These are phyloP conservation scores for Pogonomyrmex barbatus DNA, from an alignment of 1,140 invertebrate genomes.

Conservation along the genomic window DNA sequence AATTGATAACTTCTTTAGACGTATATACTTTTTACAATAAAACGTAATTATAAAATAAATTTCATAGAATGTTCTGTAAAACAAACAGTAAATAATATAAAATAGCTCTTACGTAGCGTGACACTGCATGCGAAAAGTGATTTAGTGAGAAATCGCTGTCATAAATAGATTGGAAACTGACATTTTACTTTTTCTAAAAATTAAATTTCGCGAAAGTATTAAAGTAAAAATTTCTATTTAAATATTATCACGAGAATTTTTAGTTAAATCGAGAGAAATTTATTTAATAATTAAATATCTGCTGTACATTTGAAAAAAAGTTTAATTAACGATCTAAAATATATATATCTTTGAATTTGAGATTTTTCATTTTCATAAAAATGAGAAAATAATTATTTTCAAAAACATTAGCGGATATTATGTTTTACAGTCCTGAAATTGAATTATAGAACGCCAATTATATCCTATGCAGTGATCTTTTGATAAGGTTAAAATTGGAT, in stretches of 20 bases:
- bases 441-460: neutral
- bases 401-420: neutral
- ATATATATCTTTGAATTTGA: neutral
- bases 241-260: neutral
- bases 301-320: neutral
- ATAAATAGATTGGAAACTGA: conserved; percentile 32
- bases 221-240: conserved; percentile 7
- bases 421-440: neutral
- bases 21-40: conserved; percentile 6
- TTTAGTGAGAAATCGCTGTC: conserved; percentile 9
- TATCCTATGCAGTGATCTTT: neutral
- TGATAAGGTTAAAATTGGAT: neutral
- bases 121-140: conserved; percentile 6
- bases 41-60: conserved; percentile 36
- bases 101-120: neutral
- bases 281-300: neutral
- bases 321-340: neutral
- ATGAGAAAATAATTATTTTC: neutral
- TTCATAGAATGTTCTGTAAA: conserved; percentile 18
- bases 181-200: conserved; percentile 13
- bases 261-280: conserved; percentile 16
- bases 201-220: neutral
- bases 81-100: conserved; percentile 24
- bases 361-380: neutral
- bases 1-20: conserved; percentile 44